Percentiles rank a stretch among this genome's conserved stretches.
phyloP scores from a whole-genome alignment of 2,113 vertebrate species.

The Corythaixoides concolor region DNA sequence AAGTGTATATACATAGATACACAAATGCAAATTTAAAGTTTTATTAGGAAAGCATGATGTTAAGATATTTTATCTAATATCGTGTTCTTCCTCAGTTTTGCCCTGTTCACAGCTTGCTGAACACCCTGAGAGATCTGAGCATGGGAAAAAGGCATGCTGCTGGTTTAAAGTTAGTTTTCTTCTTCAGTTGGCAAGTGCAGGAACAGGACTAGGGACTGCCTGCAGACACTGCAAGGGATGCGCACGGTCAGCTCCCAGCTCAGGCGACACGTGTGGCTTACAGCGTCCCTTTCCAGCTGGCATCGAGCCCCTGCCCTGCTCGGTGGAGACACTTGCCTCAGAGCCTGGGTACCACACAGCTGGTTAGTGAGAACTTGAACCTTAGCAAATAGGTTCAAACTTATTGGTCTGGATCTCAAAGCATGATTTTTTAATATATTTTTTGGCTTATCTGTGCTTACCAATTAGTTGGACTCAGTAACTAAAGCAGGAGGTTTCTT shows the following conservation, averaged over 20 bases:
- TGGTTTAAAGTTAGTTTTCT: not conserved
- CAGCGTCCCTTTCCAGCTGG: not conserved
- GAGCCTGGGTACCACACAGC: not conserved
- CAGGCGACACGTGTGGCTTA: not conserved
- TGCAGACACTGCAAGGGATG: too few relatives aligned
- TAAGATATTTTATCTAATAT: not conserved
- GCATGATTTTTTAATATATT: not conserved
- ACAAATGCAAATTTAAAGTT: not conserved
- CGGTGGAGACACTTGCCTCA: rapidly evolving
- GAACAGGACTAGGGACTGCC: not conserved
- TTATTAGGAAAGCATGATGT: not conserved
- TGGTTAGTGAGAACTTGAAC: not conserved
- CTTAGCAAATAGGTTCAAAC: not conserved
- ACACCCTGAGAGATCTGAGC: not conserved
- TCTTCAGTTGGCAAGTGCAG: not conserved
- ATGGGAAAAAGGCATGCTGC: not conserved
- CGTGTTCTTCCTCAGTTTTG: not conserved
- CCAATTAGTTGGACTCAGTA: not conserved
- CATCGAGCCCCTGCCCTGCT: not conserved
- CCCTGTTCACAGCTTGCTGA: not conserved
- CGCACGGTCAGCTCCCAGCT: not conserved
- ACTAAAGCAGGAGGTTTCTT: not conserved
- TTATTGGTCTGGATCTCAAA: not conserved
- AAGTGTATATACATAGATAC: not conserved
- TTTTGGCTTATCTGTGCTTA: not conserved